phyloP scores from a whole-genome alignment of 2,797 vertebrate species.

The Sibirionetta formosa region DNA sequence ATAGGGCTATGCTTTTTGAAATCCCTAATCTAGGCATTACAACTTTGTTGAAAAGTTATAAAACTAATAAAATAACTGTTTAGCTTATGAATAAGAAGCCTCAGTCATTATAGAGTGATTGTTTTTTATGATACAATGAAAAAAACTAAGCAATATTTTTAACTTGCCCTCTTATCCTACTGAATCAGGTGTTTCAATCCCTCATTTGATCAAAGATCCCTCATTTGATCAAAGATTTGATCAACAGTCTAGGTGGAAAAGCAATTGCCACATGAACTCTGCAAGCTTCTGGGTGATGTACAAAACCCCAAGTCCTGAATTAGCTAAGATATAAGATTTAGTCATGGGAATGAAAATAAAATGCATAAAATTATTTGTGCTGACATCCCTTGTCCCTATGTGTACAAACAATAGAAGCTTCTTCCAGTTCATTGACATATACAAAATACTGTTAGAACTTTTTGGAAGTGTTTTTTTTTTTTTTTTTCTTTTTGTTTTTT shows the following conservation, averaged over 20 bases:
- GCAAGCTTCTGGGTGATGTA: neutral
- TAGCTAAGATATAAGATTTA: neutral
- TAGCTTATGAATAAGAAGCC: neutral
- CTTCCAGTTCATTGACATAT: neutral
- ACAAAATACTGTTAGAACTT: neutral
- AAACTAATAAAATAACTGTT: neutral
- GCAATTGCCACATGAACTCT: neutral
- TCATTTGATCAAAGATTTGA: neutral
- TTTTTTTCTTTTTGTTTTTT: neutral
- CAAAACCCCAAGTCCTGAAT: neutral
- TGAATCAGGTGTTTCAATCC: neutral
- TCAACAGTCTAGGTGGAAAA: neutral
- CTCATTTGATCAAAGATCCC: neutral
- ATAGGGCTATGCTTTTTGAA: neutral
- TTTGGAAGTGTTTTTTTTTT: neutral
- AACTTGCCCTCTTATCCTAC: neutral
- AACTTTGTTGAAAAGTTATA: neutral
- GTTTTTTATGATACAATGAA: neutral
- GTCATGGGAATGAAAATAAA: neutral
- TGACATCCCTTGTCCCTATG: neutral
- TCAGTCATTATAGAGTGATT: neutral
- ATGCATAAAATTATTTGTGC: neutral
- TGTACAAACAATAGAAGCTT: neutral
- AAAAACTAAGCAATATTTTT: neutral
- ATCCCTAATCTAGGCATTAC: neutral